These are phyloP conservation scores for Pseudomugil tenellus DNA, from an alignment of 2,797 vertebrate species.

Conservation along the genomic window DNA sequence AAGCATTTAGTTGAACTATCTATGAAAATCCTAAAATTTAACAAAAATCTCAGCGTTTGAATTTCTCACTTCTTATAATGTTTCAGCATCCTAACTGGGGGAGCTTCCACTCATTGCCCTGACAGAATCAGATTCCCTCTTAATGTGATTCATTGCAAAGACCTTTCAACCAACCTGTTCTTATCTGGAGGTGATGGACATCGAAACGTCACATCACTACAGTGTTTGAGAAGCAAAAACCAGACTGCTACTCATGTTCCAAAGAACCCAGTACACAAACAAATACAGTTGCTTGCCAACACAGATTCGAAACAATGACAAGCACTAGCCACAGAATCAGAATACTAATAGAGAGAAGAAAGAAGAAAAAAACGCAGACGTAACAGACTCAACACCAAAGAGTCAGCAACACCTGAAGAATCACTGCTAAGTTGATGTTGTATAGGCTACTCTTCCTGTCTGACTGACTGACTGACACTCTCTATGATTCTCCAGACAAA, in stretches of 20 bases:
- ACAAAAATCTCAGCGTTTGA: background rate
- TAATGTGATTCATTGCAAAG: slow-evolving; percentile 36
- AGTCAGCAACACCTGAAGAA: slow-evolving; percentile 62
- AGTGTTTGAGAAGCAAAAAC: slow-evolving; percentile 66
- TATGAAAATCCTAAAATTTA: background rate
- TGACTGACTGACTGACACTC: slow-evolving; percentile 76
- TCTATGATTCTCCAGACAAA: slow-evolving; percentile 77
- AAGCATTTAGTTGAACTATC: background rate
- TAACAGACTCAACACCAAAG: slow-evolving; percentile 72
- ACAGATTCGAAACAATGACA: slow-evolving; percentile 72
- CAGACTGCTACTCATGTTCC: slow-evolving; percentile 68
- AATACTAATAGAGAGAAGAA: slow-evolving; percentile 71
- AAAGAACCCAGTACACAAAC: slow-evolving; percentile 46
- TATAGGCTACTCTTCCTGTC: slow-evolving; percentile 76
- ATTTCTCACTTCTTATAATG: slow-evolving; percentile 3
- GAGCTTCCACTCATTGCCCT: slow-evolving; percentile 20
- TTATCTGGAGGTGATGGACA: slow-evolving; percentile 63
- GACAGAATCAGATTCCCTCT: slow-evolving; percentile 23
- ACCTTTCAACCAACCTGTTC: slow-evolving; percentile 51
- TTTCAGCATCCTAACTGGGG: slow-evolving; percentile 13
- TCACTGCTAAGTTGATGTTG: slow-evolving; percentile 65
- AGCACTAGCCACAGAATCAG: slow-evolving; percentile 78
- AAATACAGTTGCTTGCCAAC: slow-evolving; percentile 61
- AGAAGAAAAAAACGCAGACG: slow-evolving; percentile 40
- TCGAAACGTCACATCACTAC: slow-evolving; percentile 58